These are phyloP conservation scores for Paguma larvata DNA, from an alignment of 2,797 vertebrate genomes.

Conservation along the genomic window DNA sequence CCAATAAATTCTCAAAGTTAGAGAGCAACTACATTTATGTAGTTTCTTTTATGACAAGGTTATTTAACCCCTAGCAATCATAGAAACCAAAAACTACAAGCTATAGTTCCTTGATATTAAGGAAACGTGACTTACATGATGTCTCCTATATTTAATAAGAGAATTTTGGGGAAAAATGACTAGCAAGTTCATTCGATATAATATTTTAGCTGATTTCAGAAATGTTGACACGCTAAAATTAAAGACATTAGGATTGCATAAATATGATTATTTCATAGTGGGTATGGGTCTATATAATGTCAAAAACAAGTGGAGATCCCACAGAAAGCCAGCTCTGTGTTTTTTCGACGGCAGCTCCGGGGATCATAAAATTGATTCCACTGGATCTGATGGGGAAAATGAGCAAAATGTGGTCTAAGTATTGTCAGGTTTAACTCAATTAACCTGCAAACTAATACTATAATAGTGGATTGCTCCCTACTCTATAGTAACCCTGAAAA, in stretches of 20 bases:
- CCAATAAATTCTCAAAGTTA: neutral
- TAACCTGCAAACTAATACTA: neutral
- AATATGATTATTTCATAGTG: neutral
- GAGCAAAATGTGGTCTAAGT: neutral
- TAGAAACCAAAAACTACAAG: neutral
- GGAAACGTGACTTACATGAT: neutral
- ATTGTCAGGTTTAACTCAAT: neutral
- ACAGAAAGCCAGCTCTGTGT: neutral
- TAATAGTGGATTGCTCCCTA: neutral
- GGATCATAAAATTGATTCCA: neutral
- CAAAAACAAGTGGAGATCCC: neutral
- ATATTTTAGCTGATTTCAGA: neutral
- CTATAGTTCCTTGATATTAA: neutral
- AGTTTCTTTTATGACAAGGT: neutral
- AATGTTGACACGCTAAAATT: neutral
- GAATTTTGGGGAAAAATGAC: neutral
- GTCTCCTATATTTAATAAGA: neutral
- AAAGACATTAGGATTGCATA: neutral
- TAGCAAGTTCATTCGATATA: neutral
- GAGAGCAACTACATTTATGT: neutral
- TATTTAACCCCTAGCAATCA: neutral
- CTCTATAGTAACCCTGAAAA: neutral
- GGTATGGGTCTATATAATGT: neutral
- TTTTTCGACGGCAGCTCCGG: neutral
- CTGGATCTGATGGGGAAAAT: neutral